Percentiles rank a stretch among this genome's conserved stretches.
phyloP scores from a whole-genome alignment of 2,888 invertebrate genomes.

The Drosophila fungiperda region DNA sequence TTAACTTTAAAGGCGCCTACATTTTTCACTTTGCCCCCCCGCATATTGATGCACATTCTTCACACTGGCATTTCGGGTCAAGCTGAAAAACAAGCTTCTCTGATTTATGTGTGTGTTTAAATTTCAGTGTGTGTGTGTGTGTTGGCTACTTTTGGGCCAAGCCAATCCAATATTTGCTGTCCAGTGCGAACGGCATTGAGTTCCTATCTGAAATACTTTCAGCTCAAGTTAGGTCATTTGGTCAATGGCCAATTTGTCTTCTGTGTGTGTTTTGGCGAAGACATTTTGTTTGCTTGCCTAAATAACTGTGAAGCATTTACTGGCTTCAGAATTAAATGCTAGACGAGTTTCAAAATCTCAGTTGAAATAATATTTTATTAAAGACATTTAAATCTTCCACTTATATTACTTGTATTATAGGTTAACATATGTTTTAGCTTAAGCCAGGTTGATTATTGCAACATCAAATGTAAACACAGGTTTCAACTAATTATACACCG shows the following conservation, averaged over 20 bases:
- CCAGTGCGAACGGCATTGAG: slow-evolving; percentile 23
- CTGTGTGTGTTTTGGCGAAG: slow-evolving; percentile 49
- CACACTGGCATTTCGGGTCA: slow-evolving; percentile 15
- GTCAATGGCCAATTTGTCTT: slow-evolving; percentile 51
- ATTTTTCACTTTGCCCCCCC: slow-evolving; percentile 27
- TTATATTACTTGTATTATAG: too few relatives aligned
- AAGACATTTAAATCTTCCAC: not conserved
- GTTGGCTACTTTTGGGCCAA: slow-evolving; percentile 30
- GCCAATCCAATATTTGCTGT: slow-evolving; percentile 12
- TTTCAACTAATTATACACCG: not conserved
- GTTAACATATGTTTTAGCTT: not conserved
- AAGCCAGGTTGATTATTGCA: not conserved
- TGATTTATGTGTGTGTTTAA: slow-evolving; percentile 62
- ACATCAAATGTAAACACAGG: not conserved
- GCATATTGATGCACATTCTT: slow-evolving; percentile 39
- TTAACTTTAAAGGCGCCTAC: slow-evolving; percentile 22
- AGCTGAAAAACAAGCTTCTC: slow-evolving; percentile 6
- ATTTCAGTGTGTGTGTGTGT: slow-evolving; percentile 15
- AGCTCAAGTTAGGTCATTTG: slow-evolving; percentile 28
- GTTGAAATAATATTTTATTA: not conserved
- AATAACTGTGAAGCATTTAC: slow-evolving; percentile 19
- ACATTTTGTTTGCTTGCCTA: slow-evolving; percentile 50
- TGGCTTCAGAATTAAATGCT: not conserved
- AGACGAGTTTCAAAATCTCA: slow-evolving; percentile 9
- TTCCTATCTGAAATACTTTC: slow-evolving; percentile 32